Conservation (phyloP, 2,797 vertebrate genomes). For the Aythya fuligula region DNA sequence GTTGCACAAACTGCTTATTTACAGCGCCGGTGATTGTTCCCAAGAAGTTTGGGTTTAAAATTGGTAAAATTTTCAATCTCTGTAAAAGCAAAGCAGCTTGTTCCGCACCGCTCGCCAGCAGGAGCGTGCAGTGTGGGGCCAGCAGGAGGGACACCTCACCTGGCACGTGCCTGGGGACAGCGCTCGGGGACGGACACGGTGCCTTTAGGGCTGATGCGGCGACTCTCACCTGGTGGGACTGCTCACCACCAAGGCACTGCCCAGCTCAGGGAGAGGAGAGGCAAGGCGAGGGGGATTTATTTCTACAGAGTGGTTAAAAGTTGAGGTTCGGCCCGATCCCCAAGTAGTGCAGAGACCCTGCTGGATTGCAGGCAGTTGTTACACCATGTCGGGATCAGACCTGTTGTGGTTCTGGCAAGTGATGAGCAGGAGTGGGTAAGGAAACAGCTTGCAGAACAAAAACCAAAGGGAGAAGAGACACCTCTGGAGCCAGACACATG, state of each 20-base stretch:
- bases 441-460: background rate
- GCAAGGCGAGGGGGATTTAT: too few species aligned
- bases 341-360: too few species aligned
- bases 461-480: background rate
- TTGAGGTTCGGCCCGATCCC: too few species aligned
- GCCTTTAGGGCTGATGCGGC: background rate
- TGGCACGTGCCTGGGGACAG: background rate
- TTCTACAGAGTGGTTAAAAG: too few species aligned
- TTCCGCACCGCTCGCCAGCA: background rate
- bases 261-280: too few species aligned
- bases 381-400: background rate
- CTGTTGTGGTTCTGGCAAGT: background rate
- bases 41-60: background rate
- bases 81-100: background rate
- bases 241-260: background rate
- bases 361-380: too few species aligned
- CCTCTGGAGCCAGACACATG: background rate
- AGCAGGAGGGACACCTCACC: background rate
- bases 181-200: rapidly evolving
- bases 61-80: background rate
- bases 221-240: background rate
- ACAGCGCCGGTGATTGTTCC: background rate
- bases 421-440: rapidly evolving
- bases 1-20: slow-evolving; percentile 3
- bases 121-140: background rate